Conservation (phyloP, 2,888 invertebrate species). For the Monochamus alternatus region DNA sequence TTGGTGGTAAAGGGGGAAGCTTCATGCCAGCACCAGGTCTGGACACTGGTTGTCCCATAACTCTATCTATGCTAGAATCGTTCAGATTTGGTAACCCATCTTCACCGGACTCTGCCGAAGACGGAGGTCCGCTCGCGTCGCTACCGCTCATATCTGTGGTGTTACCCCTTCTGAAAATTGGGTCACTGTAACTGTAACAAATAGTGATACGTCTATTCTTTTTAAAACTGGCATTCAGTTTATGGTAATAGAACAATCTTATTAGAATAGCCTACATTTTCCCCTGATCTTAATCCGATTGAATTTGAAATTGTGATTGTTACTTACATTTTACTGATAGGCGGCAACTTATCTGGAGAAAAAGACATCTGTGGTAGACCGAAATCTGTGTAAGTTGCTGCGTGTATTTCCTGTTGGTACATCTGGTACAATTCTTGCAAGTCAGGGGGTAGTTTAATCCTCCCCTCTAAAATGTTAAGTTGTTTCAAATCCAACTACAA, state of each 20-base stretch:
- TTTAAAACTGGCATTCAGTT: background rate
- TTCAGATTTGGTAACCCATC: conserved; percentile 60
- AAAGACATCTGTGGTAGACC: conserved; percentile 72
- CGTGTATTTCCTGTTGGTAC: conserved; percentile 91
- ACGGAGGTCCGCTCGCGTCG: conserved; percentile 65
- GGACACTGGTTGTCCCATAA: conserved; percentile 68
- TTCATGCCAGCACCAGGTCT: conserved; percentile 65
- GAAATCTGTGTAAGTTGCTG: conserved; percentile 82
- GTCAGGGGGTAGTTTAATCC: conserved; percentile 81
- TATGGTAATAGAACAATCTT: too few species aligned
- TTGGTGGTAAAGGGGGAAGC: conserved; percentile 68
- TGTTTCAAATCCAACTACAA: conserved; percentile 11
- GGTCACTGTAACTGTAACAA: conserved; percentile 65
- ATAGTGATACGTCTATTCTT: background rate
- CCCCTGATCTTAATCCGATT: background rate
- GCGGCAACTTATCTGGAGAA: conserved; percentile 76
- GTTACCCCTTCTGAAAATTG: conserved; percentile 64
- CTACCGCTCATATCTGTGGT: conserved; percentile 61
- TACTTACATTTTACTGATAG: conserved; percentile 76
- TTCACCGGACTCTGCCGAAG: conserved; percentile 67
- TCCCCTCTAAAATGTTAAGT: conserved; percentile 74
- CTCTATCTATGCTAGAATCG: conserved; percentile 66
- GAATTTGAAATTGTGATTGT: background rate
- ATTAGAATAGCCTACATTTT: background rate
- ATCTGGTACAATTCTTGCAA: conserved; percentile 85